Evolutionary conservation across 2,797 vertebrate species (phyloP), one percentile per base, ranked within the genome.

Genomic region (Carapus acus): DNA sequence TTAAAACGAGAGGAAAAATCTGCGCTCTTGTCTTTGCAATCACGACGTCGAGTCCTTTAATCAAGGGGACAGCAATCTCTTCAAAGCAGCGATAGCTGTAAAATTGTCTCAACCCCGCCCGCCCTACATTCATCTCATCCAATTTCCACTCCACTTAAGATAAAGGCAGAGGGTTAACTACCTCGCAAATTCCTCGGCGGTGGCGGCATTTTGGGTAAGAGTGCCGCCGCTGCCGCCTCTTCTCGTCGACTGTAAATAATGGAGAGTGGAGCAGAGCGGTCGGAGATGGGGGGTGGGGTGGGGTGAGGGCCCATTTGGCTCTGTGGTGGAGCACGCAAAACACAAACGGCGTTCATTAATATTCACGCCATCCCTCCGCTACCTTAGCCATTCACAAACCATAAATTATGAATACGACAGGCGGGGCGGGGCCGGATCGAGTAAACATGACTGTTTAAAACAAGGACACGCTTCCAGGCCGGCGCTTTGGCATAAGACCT

Each of bases 331-430:
- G 22, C 47, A 33, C n/a, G 41, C 42, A 56, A 54, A 54, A 71
- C 46, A 62, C 53, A 59, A 58, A 52, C 15, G 29, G 22, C 44
- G 54, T 47, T 65, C 54, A 78, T 75, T 63, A 74, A 76, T 78
- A 80, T 67, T 76, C 52, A 64, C 31, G 36, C 19, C 21, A 53
- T 37, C 50, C 27, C 27, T 54, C 36, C 50, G 46, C 54, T 56
- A 64, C 24, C 41, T 54, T 41, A 66, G 56, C 50, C 68, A 73
- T 74, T 79, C 67, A 79, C 19, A 78, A 71, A 61, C 54, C 48
- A 77, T 80, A 53, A 76, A 81, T 81, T 65, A 81, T 78, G 44
- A 69, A 83, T 70, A 55, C 34, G 33, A 27, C 9, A 18, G 31
- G 21, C 55, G 49, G 13, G 29, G 37, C 52, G 24, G 38, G 17